phyloP scores from a whole-genome alignment of 2,797 vertebrate genomes.

The Lemur catta region DNA sequence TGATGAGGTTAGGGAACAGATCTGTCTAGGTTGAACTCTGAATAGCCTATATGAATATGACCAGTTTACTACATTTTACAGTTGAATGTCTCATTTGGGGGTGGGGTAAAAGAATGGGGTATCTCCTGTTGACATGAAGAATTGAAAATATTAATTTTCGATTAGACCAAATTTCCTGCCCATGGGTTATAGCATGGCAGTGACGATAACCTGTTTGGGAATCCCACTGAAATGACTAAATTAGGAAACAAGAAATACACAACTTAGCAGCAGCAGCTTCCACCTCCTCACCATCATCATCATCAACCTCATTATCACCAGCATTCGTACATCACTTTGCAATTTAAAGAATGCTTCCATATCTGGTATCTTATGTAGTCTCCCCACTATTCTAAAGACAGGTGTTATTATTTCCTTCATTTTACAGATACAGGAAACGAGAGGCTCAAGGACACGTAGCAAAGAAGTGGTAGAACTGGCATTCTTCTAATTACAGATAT shows the following conservation, averaged over 20 bases:
- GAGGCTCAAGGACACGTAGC: background rate
- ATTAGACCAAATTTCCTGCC: background rate
- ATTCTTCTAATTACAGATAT: background rate
- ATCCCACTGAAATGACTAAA: background rate
- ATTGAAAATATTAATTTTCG: background rate
- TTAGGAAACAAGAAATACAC: background rate
- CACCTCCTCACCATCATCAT: fast-evolving
- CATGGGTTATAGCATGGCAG: background rate
- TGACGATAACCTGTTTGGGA: background rate
- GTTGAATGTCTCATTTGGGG: background rate
- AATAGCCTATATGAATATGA: background rate
- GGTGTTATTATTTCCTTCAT: background rate
- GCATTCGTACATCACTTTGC: background rate
- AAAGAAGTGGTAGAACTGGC: too few relatives aligned
- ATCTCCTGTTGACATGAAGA: background rate
- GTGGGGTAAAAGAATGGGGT: background rate
- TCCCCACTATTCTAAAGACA: background rate
- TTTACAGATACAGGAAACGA: slow-evolving; percentile 21
- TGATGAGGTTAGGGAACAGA: background rate
- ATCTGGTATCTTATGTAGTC: background rate
- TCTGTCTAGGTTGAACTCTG: background rate
- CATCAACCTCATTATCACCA: background rate
- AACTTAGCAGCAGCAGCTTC: background rate
- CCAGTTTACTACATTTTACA: background rate
- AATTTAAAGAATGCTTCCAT: background rate